These are phyloP conservation scores for Haliaeetus leucogaster DNA, from an alignment of 2,113 vertebrate species.

Conservation along the genomic window DNA sequence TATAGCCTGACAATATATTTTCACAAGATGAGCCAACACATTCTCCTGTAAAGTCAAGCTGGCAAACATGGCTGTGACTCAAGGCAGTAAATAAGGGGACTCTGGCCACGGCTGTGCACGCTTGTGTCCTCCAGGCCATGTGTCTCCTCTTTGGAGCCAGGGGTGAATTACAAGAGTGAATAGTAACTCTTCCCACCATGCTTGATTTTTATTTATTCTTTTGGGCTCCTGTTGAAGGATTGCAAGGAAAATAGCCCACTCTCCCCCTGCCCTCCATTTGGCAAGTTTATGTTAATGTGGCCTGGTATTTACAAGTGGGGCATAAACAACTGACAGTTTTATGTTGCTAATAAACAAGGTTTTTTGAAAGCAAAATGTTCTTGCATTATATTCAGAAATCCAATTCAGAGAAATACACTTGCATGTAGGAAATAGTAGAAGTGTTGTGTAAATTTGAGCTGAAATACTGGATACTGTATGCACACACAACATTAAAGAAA, in stretches of 20 bases:
- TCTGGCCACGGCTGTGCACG: background rate
- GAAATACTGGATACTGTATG: background rate
- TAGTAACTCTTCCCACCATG: background rate
- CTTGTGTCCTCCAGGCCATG: background rate
- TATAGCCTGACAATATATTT: conserved; percentile 63
- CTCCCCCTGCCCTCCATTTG: background rate
- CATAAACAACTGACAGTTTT: conserved; percentile 61
- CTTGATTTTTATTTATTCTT: conserved; percentile 40
- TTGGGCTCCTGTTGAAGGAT: background rate
- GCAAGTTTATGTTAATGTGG: conserved; percentile 58
- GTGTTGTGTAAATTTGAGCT: conserved; percentile 50
- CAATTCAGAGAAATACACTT: conserved; percentile 16
- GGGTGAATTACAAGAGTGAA: background rate
- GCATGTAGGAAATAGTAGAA: conserved; percentile 25
- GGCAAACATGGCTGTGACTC: background rate
- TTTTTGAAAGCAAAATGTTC: conserved; percentile 57
- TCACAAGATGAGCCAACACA: conserved; percentile 46
- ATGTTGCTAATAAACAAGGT: conserved; percentile 64
- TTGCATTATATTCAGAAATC: conserved; percentile 61
- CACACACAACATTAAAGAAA: conserved; percentile 19
- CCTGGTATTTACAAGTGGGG: conserved; percentile 61
- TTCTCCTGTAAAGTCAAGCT: conserved; percentile 21
- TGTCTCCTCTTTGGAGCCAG: background rate
- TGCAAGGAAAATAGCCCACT: background rate
- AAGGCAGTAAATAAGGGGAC: conserved; percentile 52